Percentiles rank a stretch among this genome's conserved stretches.
These are phyloP conservation scores for Drosophila pseudotalamancana DNA, from an alignment of 2,888 invertebrate species.

Conservation along the genomic window DNA sequence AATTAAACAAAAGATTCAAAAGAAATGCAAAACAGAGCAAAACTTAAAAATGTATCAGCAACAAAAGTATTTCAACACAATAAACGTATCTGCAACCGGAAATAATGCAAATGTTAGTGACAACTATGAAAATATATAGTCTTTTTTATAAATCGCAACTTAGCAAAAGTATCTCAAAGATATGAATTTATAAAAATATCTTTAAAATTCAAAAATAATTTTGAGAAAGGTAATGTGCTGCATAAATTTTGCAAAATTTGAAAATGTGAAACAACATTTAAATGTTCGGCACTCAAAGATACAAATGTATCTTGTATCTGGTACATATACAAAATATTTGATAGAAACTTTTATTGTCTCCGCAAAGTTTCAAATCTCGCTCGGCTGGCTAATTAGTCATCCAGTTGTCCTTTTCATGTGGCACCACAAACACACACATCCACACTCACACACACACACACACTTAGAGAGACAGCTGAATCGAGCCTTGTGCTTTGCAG, in stretches of 20 bases:
- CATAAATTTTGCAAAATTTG: too few species aligned
- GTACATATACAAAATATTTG: not conserved
- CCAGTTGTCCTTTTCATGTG: slow-evolving; percentile 45
- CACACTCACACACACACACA: slow-evolving; percentile 9
- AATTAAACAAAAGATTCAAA: slow-evolving; percentile 9
- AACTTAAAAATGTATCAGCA: not conserved
- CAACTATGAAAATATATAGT: not conserved
- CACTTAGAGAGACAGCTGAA: slow-evolving; percentile 45
- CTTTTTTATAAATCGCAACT: not conserved
- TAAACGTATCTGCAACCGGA: not conserved
- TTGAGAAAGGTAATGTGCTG: too few species aligned
- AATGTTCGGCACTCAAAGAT: not conserved
- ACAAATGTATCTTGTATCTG: slow-evolving; percentile 26
- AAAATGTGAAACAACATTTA: not conserved
- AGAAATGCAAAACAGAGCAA: not conserved
- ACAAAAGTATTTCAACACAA: not conserved
- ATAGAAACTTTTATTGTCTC: slow-evolving; percentile 15
- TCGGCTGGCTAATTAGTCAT: slow-evolving; percentile 51
- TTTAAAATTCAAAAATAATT: too few species aligned
- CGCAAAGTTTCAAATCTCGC: slow-evolving; percentile 41
- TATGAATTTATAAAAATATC: not conserved
- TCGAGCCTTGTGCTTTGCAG: slow-evolving; percentile 59
- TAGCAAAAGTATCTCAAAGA: not conserved
- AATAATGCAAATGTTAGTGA: not conserved
- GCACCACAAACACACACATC: slow-evolving; percentile 7